Percentiles rank a stretch among this genome's conserved stretches.
Evolutionary conservation across 2,888 invertebrate genomes (phyloP).

Genomic region (Polymixis lichenea): DNA sequence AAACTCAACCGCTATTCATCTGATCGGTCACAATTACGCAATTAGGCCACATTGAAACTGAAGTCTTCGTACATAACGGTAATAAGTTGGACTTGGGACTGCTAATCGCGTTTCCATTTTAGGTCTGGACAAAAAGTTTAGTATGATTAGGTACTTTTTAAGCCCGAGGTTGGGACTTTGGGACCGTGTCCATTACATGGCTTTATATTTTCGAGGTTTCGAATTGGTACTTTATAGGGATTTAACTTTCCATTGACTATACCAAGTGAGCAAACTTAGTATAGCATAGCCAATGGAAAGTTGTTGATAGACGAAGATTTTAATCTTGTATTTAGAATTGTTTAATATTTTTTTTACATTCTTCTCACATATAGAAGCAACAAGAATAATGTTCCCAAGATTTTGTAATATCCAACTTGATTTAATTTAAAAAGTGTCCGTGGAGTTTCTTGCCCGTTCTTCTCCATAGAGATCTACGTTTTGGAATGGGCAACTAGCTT

Average conservation of each 20-base stretch:
- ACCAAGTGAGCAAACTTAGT: neutral
- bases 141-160: constrained; percentile 18
- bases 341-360: too few species aligned
- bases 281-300: neutral
- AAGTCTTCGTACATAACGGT: constrained; percentile 19
- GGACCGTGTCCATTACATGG: constrained; percentile 11
- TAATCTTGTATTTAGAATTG: too few species aligned
- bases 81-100: constrained; percentile 13
- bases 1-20: constrained; percentile 28
- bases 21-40: constrained; percentile 15
- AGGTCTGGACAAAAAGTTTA: constrained; percentile 5
- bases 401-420: too few species aligned
- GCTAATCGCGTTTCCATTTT: constrained; percentile 14
- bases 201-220: constrained; percentile 7
- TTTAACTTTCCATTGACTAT: neutral
- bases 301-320: neutral
- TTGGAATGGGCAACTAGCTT: too few species aligned
- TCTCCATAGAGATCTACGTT: too few species aligned
- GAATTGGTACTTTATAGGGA: neutral
- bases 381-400: too few species aligned
- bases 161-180: neutral
- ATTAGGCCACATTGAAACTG: constrained; percentile 41
- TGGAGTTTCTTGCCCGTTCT: too few species aligned
- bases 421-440: too few species aligned
- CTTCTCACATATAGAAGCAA: too few species aligned